Conservation (phyloP, 2,888 invertebrate genomes). For the Patella caerulea region DNA sequence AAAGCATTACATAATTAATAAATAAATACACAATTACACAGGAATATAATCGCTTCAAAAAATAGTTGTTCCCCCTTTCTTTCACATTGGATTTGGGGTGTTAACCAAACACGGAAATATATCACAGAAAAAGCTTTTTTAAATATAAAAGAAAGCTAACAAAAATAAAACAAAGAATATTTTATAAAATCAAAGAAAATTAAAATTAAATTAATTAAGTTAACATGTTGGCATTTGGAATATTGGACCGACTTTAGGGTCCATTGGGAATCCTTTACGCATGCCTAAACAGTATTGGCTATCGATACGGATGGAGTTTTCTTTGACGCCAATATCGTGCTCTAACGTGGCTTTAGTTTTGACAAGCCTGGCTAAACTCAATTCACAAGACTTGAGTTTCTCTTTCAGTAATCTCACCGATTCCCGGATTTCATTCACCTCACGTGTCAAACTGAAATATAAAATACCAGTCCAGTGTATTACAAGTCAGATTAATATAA, state of each 20-base stretch:
- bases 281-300: slow-evolving; percentile 93
- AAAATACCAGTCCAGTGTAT: no score
- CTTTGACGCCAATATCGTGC: slow-evolving; percentile 87
- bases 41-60: no score
- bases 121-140: no score
- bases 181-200: not conserved
- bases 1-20: no score
- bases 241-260: slow-evolving; percentile 70
- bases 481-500: no score
- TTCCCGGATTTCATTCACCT: slow-evolving; percentile 87
- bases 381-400: slow-evolving; percentile 79
- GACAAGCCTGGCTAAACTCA: slow-evolving; percentile 75
- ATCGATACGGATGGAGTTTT: slow-evolving; percentile 91
- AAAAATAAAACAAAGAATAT: not conserved
- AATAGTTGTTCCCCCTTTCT: no score
- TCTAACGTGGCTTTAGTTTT: slow-evolving; percentile 88
- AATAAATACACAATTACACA: no score
- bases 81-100: no score
- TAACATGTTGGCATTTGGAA: slow-evolving; percentile 68
- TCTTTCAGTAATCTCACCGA: slow-evolving; percentile 86
- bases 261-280: slow-evolving; percentile 87
- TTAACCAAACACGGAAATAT: no score
- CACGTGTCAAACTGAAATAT: slow-evolving; percentile 81
- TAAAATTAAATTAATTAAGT: not conserved
- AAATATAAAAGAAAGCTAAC: no score